These are phyloP conservation scores for Scotopteryx bipunctaria DNA, from an alignment of 2,888 invertebrate species.

Conservation along the genomic window DNA sequence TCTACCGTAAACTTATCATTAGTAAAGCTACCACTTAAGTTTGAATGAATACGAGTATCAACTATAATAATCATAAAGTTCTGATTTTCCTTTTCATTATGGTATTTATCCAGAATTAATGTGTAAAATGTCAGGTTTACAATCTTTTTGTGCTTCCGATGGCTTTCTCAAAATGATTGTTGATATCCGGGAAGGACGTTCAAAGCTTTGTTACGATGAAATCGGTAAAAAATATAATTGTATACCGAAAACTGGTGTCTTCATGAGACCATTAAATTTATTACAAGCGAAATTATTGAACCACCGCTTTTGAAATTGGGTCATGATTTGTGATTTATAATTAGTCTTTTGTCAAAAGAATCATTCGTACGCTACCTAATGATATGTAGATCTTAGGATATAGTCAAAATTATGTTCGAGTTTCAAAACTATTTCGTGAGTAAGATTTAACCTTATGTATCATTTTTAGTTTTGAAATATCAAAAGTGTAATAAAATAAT, in stretches of 20 bases:
- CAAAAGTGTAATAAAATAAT: too few species aligned
- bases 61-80: not conserved
- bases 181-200: slow-evolving; percentile 78
- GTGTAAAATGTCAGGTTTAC: slow-evolving; percentile 3
- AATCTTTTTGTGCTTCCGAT: slow-evolving; percentile 38
- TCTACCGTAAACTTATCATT: too few species aligned
- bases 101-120: slow-evolving; percentile 10
- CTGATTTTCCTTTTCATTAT: slow-evolving; percentile 14
- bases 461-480: too few species aligned
- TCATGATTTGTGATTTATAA: not conserved
- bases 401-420: too few species aligned
- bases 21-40: too few species aligned
- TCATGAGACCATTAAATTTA: slow-evolving; percentile 1
- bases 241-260: slow-evolving; percentile 21
- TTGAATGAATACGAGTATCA: too few species aligned
- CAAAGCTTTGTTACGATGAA: slow-evolving; percentile 55
- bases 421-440: too few species aligned
- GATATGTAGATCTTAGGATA: too few species aligned
- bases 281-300: slow-evolving; percentile 9
- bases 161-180: slow-evolving; percentile 71
- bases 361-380: too few species aligned
- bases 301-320: not conserved
- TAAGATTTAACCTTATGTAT: too few species aligned
- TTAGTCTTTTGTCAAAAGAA: too few species aligned
- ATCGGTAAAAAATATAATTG: slow-evolving; percentile 74